Conservation (phyloP, 2,888 invertebrate species). For the Sinhomidia bicolor region DNA sequence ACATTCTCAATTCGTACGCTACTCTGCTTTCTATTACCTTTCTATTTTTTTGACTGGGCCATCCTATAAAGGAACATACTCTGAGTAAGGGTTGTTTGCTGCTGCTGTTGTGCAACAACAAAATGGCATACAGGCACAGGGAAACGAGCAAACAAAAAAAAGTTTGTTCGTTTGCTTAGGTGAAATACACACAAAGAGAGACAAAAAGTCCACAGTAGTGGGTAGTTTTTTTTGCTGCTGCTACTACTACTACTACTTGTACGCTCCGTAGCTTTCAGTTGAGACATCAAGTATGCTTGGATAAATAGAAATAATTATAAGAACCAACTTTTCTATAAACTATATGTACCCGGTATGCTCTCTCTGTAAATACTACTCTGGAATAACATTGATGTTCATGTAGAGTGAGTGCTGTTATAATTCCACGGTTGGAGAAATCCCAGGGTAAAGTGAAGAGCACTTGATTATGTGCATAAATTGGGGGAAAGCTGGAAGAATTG, state of each 20-base stretch:
- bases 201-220: not conserved
- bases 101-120: no score
- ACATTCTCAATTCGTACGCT: no score
- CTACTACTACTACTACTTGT: no score
- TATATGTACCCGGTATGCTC: not conserved
- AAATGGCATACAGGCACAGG: conserved; percentile 24
- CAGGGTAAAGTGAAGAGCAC: conserved; percentile 42
- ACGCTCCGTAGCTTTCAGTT: not conserved
- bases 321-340: conserved; percentile 34
- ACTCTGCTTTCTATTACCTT: no score
- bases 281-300: conserved; percentile 62
- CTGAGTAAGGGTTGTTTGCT: conserved; percentile 8
- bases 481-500: conserved; percentile 36
- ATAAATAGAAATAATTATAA: conserved; percentile 71
- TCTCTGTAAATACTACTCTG: not conserved
- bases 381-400: not conserved
- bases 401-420: conserved; percentile 18
- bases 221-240: not conserved
- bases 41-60: not conserved
- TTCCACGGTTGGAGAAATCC: conserved; percentile 25
- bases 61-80: not conserved
- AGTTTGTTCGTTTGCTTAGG: not conserved
- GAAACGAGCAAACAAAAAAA: conserved; percentile 12
- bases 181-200: not conserved
- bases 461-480: conserved; percentile 66